Evolutionary conservation across 1,140 invertebrate genomes (phyloP).

Genomic region (Zaprionus inermis): DNA sequence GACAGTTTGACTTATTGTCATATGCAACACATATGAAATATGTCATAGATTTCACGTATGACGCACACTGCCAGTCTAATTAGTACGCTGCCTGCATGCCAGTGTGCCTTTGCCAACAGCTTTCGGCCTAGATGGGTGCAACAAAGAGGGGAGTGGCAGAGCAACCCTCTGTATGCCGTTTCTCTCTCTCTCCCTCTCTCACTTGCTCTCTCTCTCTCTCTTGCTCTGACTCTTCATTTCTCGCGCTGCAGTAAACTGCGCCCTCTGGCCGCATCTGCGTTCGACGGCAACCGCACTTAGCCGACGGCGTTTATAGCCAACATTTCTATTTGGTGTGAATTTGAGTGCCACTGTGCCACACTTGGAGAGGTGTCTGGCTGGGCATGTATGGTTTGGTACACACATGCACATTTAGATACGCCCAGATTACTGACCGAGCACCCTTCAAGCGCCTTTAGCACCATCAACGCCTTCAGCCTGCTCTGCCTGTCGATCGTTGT

Average conservation of each 20-base stretch:
- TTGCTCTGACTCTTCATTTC: background rate
- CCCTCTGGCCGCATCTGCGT: constrained; percentile 25
- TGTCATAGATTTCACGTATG: no score
- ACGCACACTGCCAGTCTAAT: background rate
- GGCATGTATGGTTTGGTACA: no score
- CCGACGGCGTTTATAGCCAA: constrained; percentile 51
- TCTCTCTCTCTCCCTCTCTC: background rate
- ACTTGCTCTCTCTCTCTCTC: background rate
- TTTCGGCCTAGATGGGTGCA: background rate
- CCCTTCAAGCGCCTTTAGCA: background rate
- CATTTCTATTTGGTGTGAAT: constrained; percentile 52
- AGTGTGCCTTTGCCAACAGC: constrained; percentile 13
- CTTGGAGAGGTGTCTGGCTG: constrained; percentile 1
- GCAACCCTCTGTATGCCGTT: background rate
- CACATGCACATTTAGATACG: background rate
- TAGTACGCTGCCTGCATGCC: background rate
- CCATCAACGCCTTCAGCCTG: background rate
- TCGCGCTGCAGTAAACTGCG: background rate
- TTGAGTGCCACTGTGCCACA: constrained; percentile 40
- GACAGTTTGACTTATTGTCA: background rate
- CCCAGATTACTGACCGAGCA: constrained; percentile 1
- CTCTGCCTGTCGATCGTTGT: constrained; percentile 14
- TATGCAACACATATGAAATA: no score
- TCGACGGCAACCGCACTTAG: constrained; percentile 51
- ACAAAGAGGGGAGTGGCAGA: background rate